Evolutionary conservation across 2,888 invertebrate genomes (phyloP).

Genomic region (Serrognathus titanus): DNA sequence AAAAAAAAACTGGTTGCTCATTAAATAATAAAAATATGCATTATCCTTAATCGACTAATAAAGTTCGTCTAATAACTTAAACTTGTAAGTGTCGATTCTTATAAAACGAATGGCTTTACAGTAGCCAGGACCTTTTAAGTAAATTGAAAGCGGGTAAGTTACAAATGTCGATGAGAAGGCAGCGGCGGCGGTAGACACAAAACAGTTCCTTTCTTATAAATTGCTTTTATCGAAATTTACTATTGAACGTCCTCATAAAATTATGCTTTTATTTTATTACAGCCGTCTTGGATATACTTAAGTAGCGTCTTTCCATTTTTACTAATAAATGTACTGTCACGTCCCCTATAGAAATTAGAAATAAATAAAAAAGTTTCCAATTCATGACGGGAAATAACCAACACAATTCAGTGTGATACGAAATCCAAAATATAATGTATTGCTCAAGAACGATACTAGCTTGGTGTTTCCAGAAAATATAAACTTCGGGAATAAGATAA

Average conservation of each 20-base stretch:
- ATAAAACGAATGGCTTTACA: constrained; percentile 45
- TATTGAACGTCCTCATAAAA: constrained; percentile 12
- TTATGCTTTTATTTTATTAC: constrained; percentile 15
- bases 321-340: constrained; percentile 5
- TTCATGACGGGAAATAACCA: too few species aligned
- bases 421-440: too few species aligned
- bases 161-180: constrained; percentile 42
- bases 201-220: constrained; percentile 18
- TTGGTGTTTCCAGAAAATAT: too few species aligned
- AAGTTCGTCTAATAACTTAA: constrained; percentile 19
- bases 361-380: too few species aligned
- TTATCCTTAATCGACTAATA: constrained; percentile 18
- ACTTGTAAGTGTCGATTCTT: constrained; percentile 48
- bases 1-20: not conserved
- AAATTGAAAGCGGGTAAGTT: constrained; percentile 48
- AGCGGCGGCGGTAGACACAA: constrained; percentile 14
- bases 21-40: constrained; percentile 11
- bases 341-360: too few species aligned
- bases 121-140: constrained; percentile 49
- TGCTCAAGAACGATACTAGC: too few species aligned
- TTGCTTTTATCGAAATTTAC: constrained; percentile 18
- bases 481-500: too few species aligned
- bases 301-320: constrained; percentile 9
- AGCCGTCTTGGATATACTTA: constrained; percentile 7
- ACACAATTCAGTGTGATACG: too few species aligned